These are phyloP conservation scores for Miltochrista miniata DNA, from an alignment of 2,888 invertebrate species.

Conservation along the genomic window DNA sequence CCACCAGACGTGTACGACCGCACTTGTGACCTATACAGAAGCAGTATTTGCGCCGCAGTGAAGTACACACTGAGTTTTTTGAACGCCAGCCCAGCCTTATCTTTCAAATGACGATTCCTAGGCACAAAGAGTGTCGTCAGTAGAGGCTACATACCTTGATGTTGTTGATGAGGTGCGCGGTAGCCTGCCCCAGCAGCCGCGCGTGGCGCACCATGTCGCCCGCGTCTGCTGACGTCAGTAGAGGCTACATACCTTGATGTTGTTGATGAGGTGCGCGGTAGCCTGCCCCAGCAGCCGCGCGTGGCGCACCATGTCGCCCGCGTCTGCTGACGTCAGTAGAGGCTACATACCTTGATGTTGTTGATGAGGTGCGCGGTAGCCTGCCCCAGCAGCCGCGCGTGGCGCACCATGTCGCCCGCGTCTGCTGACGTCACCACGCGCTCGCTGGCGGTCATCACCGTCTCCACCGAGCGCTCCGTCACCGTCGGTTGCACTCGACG, in stretches of 20 bases:
- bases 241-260: not conserved
- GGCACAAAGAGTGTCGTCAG: too few relatives aligned
- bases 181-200: conserved; percentile 95
- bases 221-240: conserved; percentile 80
- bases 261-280: conserved; percentile 95
- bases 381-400: conserved; percentile 95
- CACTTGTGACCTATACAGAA: too few relatives aligned
- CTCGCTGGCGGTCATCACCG: conserved; percentile 95
- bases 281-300: conserved; percentile 96
- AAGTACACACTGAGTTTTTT: too few relatives aligned
- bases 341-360: conserved; percentile 89
- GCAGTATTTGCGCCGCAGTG: too few relatives aligned
- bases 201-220: conserved; percentile 98
- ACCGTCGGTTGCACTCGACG: conserved; percentile 86
- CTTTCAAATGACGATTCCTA: too few relatives aligned
- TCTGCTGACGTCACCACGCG: conserved; percentile 93
- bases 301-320: conserved; percentile 97
- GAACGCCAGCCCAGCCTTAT: too few relatives aligned
- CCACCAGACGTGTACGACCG: too few relatives aligned
- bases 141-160: not conserved
- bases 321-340: conserved; percentile 72
- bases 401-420: conserved; percentile 96
- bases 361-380: conserved; percentile 97
- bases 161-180: conserved; percentile 93
- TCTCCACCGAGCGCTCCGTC: conserved; percentile 93